Percentiles rank a stretch among this genome's conserved stretches.
phyloP scores from a whole-genome alignment of 1,140 invertebrate genomes.

The Halictus rubicundus region DNA sequence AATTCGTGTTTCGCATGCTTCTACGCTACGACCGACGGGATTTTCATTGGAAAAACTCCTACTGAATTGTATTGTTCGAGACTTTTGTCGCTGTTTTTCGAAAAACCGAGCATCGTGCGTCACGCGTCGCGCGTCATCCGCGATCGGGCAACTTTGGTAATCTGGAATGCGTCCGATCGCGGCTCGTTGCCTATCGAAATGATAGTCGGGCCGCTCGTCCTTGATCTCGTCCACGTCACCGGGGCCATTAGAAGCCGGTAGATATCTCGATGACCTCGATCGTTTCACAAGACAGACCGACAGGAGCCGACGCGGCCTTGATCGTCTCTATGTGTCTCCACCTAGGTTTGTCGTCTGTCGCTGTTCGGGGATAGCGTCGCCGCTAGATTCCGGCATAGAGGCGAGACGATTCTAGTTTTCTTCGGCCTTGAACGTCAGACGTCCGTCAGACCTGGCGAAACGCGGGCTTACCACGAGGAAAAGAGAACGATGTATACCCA shows the following conservation, averaged over 20 bases:
- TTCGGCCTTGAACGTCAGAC: conserved; percentile 44
- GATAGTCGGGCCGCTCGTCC: conserved; percentile 12
- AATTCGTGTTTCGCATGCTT: too few species aligned
- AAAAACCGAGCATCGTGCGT: too few species aligned
- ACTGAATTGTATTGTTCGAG: too few species aligned
- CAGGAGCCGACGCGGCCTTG: conserved; percentile 34
- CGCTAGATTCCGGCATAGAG: conserved; percentile 7
- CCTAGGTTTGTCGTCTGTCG: background rate
- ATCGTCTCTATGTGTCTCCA: background rate
- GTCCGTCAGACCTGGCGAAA: conserved; percentile 31
- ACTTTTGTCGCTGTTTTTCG: too few species aligned
- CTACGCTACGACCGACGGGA: too few species aligned
- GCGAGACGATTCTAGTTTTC: conserved; percentile 21
- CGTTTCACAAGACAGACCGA: conserved; percentile 26
- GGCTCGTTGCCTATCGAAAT: background rate
- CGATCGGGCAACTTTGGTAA: background rate
- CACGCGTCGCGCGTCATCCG: too few species aligned
- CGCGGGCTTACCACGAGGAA: background rate
- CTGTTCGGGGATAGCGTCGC: background rate
- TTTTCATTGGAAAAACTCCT: too few species aligned
- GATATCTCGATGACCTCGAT: conserved; percentile 34
- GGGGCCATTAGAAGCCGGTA: conserved; percentile 34
- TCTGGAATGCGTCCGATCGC: background rate
- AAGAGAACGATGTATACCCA: conserved; percentile 41
- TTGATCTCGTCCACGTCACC: conserved; percentile 40